Base-by-base conservation (phyloP, 1,140 invertebrate species). In the Drosophila busckii region DNA sequence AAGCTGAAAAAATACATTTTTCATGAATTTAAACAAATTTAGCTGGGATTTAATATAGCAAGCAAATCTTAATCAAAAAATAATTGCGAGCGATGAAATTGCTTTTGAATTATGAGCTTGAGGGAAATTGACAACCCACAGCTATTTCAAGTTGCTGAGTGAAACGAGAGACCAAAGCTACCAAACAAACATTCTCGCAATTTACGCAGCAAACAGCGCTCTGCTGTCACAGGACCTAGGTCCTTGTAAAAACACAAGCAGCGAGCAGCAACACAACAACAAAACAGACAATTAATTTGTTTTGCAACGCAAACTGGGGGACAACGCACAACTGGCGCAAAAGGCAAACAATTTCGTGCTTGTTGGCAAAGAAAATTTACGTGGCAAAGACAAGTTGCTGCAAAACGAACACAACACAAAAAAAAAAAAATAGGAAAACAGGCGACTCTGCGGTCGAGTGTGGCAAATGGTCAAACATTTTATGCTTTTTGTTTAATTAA, bases 401-500 rank as follows among this genome's bases (percentile, higher is more conserved):
- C 28, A 29, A 41, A 53, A 58, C 58, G 35, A 55, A 32, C 42
- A 23, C 31, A 44, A 23, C 15, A 19, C 41, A 7, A 15, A 35
- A n/a, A 7, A 7, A 26, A 17, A 45, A 19, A 19, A 12, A 19
- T 8, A 46, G 12, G 9, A 12, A 19, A 19, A 38, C 17, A 31
- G n/a, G 20, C 3, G 32, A 61, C 37, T 32, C 32, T 26, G 16
- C 9, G n/a, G 29, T 4, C 15, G 9, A 10, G 32, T 20, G 31
- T 7, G 10, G 25, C 16, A 29, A 62, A 64, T 73, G 73, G 73
- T 65, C 75, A 78, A 80, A 73, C 73, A 80, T 80, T 78, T 78
- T 60, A 73, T 68, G 73, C 68, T 80, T 80, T 80, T 80, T 73
- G 73, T 80, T 80, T 78, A 80, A 80, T 82, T 80, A 80, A 82